Base-by-base conservation (phyloP, 2,888 invertebrate genomes). In the Idaea dimidiata region DNA sequence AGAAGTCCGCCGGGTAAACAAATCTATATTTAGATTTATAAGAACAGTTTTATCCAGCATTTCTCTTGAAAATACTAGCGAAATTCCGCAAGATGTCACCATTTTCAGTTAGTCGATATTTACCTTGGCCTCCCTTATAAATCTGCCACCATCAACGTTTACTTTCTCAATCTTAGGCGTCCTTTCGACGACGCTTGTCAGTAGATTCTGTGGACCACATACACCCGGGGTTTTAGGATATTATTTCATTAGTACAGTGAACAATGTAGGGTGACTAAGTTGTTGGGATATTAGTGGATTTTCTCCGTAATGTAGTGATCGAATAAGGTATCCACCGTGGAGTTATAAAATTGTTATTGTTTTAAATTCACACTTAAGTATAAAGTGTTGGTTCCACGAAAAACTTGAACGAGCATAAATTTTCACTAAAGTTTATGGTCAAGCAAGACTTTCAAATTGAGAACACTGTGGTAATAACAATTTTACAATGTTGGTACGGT, bases 101-200 rank as follows among this genome's bases (percentile, higher is more conserved):
- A 55, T 58, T 64, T 77, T 74, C n/a, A 66, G 66, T 62, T n/a
- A 66, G 72, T 66, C 70, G 60, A 81, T 91, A 91, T 91, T 95
- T 96, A 99, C 99, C 98, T 99, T 99, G 80, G 99, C 99, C 94
- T 99, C 99, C 72, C 98, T 95, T 82, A 99, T 98, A 91, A 97
- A 97, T 87, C 97, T 95, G 77, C 98, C 99, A 81, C 99, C 99
- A 80, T 97, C 97, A 77, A 97, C 94, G 93, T 99, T 99, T 84
- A 99, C 97, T 84, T 97, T 96, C 89, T 99, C 99, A 83, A 99
- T 97, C 88, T 97, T 96, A 79, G 97, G 97, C 76, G 97, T 97
- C 85, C 97, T 95, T 91, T 99, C 99, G 83, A 97, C 96, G 73
- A 98, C 97, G 85, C 96, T 96, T 83, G 97, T 97, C 91, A 99